Conservation (phyloP, 2,113 vertebrate genomes). For the Clinocottus analis region DNA sequence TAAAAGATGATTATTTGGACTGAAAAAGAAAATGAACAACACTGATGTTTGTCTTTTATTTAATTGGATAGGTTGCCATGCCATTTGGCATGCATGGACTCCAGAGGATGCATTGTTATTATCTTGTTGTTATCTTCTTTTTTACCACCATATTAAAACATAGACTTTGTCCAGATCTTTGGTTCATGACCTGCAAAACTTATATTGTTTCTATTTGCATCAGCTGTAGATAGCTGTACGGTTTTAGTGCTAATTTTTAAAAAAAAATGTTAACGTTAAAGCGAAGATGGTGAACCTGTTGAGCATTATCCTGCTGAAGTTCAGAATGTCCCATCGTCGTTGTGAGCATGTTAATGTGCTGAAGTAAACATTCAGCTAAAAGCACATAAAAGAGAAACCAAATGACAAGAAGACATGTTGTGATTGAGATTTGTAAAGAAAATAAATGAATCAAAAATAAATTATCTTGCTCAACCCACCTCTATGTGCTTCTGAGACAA, state of each 20-base stretch:
- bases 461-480: no score
- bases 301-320: not conserved
- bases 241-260: not conserved
- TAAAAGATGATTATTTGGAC: conserved; percentile 15
- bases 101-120: not conserved
- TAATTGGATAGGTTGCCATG: not conserved
- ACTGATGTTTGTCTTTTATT: not conserved
- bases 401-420: no score
- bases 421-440: no score
- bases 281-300: not conserved
- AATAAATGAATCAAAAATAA: no score
- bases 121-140: not conserved
- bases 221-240: not conserved
- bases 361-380: no score
- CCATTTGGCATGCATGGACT: not conserved
- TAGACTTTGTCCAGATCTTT: no score
- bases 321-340: no score
- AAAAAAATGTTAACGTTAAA: not conserved
- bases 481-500: not conserved
- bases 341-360: no score
- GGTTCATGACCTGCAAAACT: no score
- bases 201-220: not conserved
- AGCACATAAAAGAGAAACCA: no score
- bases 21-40: conserved; percentile 4
- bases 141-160: not conserved